These are phyloP conservation scores for Marmota monax DNA, from an alignment of 2,113 vertebrate genomes.

Conservation along the genomic window DNA sequence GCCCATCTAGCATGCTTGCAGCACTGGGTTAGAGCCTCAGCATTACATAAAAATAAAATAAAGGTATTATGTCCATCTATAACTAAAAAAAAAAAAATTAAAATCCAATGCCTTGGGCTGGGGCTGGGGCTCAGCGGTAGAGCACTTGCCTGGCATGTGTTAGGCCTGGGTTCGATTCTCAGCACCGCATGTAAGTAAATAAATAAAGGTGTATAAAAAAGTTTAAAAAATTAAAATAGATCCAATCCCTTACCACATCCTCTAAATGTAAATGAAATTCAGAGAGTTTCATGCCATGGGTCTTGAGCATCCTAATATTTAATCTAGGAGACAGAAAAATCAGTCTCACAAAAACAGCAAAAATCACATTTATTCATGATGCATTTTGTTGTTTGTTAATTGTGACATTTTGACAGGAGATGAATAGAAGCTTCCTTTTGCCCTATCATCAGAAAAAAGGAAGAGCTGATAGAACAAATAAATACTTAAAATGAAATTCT, in stretches of 20 bases:
- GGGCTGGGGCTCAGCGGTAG: too few species aligned
- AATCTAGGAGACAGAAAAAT: not conserved
- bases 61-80: too few species aligned
- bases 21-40: too few species aligned
- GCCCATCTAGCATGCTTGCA: too few species aligned
- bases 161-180: too few species aligned
- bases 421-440: conserved; percentile 28
- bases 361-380: not conserved
- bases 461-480: conserved; percentile 40
- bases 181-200: too few species aligned
- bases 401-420: conserved; percentile 52
- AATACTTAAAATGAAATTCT: conserved; percentile 44
- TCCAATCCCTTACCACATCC: not conserved
- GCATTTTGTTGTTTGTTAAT: conserved; percentile 34
- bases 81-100: too few species aligned
- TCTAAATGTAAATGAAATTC: not conserved
- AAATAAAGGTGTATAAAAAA: too few species aligned
- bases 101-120: too few species aligned
- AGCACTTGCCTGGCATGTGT: too few species aligned
- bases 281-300: not conserved
- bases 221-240: too few species aligned
- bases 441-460: not conserved
- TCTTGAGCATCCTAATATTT: not conserved
- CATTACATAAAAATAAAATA: too few species aligned
- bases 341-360: conserved; percentile 24